Evolutionary conservation across 2,888 invertebrate genomes (phyloP), one percentile per base, ranked within the genome.

Genomic region (Cheilosia variabilis): DNA sequence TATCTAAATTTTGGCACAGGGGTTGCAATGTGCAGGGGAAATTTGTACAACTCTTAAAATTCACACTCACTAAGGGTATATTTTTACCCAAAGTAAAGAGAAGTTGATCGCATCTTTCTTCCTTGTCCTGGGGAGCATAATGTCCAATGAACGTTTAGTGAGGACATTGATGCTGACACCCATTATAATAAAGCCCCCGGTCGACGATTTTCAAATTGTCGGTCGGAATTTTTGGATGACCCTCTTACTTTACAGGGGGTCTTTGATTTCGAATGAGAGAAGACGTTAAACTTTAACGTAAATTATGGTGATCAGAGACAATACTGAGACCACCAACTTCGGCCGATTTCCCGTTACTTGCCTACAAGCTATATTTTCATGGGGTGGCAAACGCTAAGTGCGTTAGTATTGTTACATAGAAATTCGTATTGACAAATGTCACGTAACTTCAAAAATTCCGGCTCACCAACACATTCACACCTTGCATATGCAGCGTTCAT

Each of bases 41-140:
- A 57, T 71, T 69, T 53, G 43, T 50, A 6, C 68, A 45, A 27
- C 6, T 31, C 5, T 55, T 86, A 86, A 0, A 77, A 62, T 86
- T 86, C 76, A 76, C 86, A 86, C 13, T 55, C 60, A 81, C 62
- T 80, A 76, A 13, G 7, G n/a, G 55, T 17, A 41, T 0, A 2
- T 4, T 13, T 17, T 15, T 60, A 34, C 24, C 52, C 41, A 66
- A 86, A 76, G 58, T 27, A 19, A 0, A 0, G 13, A 31, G 31
- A 55, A 0, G 0, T 2, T 1, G 1, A 0, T 5, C 1, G 0
- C 2, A 0, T 90, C 91, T 45, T 62, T 87, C 93, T 94, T 96
- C 96, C 95, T 96, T 96, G 96, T 96, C 95, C 95, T 93, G 95
- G 96, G 96, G 96, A 96, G 96, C 96, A 95, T 94, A 96, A 95